These are phyloP conservation scores for Pelusios castaneus DNA, from an alignment of 2,113 vertebrate species.

Conservation along the genomic window DNA sequence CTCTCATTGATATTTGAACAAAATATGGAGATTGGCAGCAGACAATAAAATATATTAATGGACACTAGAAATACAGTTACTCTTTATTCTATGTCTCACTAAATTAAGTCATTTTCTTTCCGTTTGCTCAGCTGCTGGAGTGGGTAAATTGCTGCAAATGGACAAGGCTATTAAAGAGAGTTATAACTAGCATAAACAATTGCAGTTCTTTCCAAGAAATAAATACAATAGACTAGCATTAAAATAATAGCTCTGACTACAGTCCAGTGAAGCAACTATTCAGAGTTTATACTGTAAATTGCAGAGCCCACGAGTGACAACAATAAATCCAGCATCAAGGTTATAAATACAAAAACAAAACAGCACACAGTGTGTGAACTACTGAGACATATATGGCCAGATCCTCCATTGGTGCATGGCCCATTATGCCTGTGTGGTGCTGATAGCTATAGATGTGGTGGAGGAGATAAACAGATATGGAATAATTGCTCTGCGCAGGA, in stretches of 20 bases:
- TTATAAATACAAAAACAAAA: not conserved
- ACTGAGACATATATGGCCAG: slow-evolving; percentile 16
- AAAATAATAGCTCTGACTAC: slow-evolving; percentile 7
- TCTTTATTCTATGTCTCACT: not conserved
- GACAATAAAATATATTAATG: not conserved
- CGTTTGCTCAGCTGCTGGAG: not conserved
- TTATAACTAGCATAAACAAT: slow-evolving; percentile 15
- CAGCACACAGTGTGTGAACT: slow-evolving; percentile 21
- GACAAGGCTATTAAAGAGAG: slow-evolving; percentile 46
- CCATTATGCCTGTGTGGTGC: not conserved
- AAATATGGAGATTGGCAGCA: not conserved
- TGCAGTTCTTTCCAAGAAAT: not conserved
- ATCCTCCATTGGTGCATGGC: not conserved
- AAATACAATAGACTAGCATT: not conserved
- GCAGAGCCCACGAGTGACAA: slow-evolving; percentile 35
- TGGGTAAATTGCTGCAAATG: slow-evolving; percentile 31
- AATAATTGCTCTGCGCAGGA: no score
- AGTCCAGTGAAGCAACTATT: not conserved
- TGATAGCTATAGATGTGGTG: not conserved
- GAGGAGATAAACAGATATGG: not conserved
- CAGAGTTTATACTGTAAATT: slow-evolving; percentile 23
- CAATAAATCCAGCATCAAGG: not conserved
- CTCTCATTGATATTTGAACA: not conserved
- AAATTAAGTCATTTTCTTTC: slow-evolving; percentile 15
- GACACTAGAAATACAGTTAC: not conserved